phyloP scores from a whole-genome alignment of 2,888 invertebrate species.

The Atherix ibis region DNA sequence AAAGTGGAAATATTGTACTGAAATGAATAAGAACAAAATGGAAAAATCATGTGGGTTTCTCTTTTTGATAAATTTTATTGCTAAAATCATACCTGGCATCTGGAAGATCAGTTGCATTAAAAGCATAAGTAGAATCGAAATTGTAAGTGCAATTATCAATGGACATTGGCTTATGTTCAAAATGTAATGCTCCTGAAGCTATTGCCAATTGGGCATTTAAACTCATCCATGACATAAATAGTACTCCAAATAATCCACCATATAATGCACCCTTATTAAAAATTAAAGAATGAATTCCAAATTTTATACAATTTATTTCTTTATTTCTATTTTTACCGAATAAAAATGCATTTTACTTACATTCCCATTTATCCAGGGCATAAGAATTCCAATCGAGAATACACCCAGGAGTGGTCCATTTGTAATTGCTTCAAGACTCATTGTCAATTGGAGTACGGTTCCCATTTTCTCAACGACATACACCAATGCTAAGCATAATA shows the following conservation, averaged over 20 bases:
- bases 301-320: too few species aligned
- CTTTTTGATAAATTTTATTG: too few species aligned
- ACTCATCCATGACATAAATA: slow-evolving; percentile 43
- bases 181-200: slow-evolving; percentile 42
- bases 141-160: slow-evolving; percentile 47
- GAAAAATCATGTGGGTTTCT: neutral
- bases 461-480: slow-evolving; percentile 64
- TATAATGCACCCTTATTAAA: slow-evolving; percentile 38
- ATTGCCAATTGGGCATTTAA: slow-evolving; percentile 47
- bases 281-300: too few species aligned
- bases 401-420: slow-evolving; percentile 53
- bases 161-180: slow-evolving; percentile 48
- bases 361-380: slow-evolving; percentile 51
- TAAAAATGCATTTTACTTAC: too few species aligned
- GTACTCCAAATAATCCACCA: slow-evolving; percentile 41
- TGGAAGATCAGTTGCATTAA: slow-evolving; percentile 14
- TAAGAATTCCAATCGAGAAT: slow-evolving; percentile 48
- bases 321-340: too few species aligned
- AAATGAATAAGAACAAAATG: slow-evolving; percentile 1
- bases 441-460: slow-evolving; percentile 48
- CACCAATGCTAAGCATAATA: slow-evolving; percentile 48
- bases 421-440: slow-evolving; percentile 52
- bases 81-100: slow-evolving; percentile 18
- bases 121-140: slow-evolving; percentile 27
- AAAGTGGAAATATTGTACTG: slow-evolving; percentile 34